Base-by-base conservation (phyloP, 2,888 invertebrate species). In the Agrenia bidenticulata region DNA sequence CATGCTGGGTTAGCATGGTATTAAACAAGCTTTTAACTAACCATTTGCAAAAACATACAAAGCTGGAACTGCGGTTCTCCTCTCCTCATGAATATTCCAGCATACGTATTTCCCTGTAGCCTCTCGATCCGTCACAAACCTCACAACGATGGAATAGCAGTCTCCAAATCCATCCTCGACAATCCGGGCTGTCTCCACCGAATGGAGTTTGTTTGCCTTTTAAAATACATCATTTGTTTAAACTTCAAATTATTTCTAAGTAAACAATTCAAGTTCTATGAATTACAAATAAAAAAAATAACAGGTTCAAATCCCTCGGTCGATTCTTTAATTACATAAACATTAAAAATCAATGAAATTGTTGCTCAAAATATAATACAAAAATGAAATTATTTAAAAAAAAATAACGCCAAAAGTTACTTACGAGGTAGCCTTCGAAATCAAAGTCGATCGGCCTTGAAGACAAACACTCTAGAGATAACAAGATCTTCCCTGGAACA, bases 381-480 rank as follows among this genome's bases (percentile, higher is more conserved):
- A n/a, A n/a, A n/a, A n/a, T n/a, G n/a, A n/a, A n/a, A n/a, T n/a
- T n/a, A n/a, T n/a, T n/a, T n/a, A n/a, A n/a, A n/a, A n/a, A n/a
- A n/a, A n/a, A n/a, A n/a, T n/a, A n/a, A n/a, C n/a, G n/a, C n/a
- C n/a, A n/a, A n/a, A n/a, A n/a, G n/a, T 32, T 32, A 56, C 66
- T 67, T 72, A 72, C 72, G 61, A 72, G 62, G 61, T 65, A 64
- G 26, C 69, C 72, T 17, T 69, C 69, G 54, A 72, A 66, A 41
- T 57, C 61, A 26, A 72, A 67, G 50, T 69, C 69, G n/a, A 72
- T 67, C 13, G 72, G 72, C 9, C 45, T 42, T 15, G 56, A 49
- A 17, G 69, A 57, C 21, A 54, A 49, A 21, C 72, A 72, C 37
- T 67, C 67, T 11, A 72, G 57, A 13, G 58, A 53, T 49, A 72